These are phyloP conservation scores for Malthinus flaveolus DNA, from an alignment of 2,888 invertebrate genomes.

Conservation along the genomic window DNA sequence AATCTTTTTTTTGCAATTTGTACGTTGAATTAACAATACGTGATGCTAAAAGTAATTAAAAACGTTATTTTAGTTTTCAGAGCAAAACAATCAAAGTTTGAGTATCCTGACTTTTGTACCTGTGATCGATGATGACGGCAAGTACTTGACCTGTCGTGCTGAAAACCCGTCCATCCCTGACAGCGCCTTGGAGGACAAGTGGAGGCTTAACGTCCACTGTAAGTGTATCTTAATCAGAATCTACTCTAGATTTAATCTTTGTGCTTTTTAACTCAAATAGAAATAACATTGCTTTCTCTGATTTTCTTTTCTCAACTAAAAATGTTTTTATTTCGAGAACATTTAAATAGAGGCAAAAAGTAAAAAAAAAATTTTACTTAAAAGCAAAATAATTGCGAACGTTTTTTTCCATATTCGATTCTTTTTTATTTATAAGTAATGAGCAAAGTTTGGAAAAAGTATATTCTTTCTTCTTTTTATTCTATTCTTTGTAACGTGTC, in stretches of 20 bases:
- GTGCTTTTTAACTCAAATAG: conserved; percentile 4
- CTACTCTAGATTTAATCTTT: conserved; percentile 22
- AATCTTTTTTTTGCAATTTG: too few species aligned
- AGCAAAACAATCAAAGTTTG: conserved; percentile 79
- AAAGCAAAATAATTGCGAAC: not conserved
- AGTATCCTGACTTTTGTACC: conserved; percentile 84
- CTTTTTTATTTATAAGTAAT: too few species aligned
- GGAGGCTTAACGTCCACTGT: conserved; percentile 87
- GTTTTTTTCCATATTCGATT: not conserved
- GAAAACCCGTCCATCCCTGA: conserved; percentile 84
- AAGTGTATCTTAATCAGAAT: conserved; percentile 54
- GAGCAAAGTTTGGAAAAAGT: too few species aligned
- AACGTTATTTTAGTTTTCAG: conserved; percentile 67
- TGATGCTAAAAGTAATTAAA: too few species aligned
- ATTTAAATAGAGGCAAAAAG: not conserved
- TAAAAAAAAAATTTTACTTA: not conserved
- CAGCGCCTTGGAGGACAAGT: conserved; percentile 83
- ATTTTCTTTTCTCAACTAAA: not conserved
- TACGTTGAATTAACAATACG: too few species aligned
- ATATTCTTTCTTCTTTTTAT: too few species aligned
- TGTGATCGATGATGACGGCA: conserved; percentile 84
- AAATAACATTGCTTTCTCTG: not conserved
- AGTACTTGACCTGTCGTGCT: conserved; percentile 84
- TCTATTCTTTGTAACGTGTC: too few species aligned
- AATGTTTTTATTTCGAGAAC: conserved; percentile 12